These are phyloP conservation scores for Pogonognathellus flavescens DNA, from an alignment of 1,140 invertebrate species.

Conservation along the genomic window DNA sequence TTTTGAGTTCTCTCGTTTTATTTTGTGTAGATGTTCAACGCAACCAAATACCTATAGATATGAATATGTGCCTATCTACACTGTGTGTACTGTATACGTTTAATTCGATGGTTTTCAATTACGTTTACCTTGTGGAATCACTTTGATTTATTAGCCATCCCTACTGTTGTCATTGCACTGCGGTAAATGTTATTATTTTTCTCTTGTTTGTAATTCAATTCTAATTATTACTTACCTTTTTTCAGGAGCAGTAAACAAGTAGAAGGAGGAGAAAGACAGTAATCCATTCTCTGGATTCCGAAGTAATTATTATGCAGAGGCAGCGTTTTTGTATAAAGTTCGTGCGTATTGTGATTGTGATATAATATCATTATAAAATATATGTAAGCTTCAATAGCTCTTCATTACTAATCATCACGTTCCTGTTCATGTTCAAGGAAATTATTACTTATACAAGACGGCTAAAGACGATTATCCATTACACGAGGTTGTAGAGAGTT, in stretches of 20 bases:
- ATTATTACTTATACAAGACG: constrained; percentile 29
- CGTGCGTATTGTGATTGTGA: constrained; percentile 14
- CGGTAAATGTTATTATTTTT: no score
- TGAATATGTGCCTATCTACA: no score
- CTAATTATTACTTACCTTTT: neutral
- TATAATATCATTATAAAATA: constrained; percentile 41
- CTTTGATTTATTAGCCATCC: no score
- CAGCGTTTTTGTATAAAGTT: neutral
- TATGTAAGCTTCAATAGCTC: neutral
- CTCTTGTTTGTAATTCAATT: no score
- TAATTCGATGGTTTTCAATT: no score
- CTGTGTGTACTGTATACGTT: no score
- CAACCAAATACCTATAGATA: no score
- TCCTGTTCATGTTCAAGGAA: constrained; percentile 34
- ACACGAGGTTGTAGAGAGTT: constrained; percentile 1
- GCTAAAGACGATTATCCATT: neutral
- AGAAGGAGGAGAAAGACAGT: constrained; percentile 27
- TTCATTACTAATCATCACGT: constrained; percentile 46
- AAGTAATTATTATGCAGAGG: constrained; percentile 23
- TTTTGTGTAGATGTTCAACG: no score
- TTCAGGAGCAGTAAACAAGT: neutral
- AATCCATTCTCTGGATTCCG: neutral
- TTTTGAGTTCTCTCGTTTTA: no score
- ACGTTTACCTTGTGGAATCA: no score
- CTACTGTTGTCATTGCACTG: no score